A percentile compares a stretch with the other conserved stretches of the same genome.
Evolutionary conservation across 2,797 vertebrate genomes (phyloP).

Genomic region (Allobates femoralis): DNA sequence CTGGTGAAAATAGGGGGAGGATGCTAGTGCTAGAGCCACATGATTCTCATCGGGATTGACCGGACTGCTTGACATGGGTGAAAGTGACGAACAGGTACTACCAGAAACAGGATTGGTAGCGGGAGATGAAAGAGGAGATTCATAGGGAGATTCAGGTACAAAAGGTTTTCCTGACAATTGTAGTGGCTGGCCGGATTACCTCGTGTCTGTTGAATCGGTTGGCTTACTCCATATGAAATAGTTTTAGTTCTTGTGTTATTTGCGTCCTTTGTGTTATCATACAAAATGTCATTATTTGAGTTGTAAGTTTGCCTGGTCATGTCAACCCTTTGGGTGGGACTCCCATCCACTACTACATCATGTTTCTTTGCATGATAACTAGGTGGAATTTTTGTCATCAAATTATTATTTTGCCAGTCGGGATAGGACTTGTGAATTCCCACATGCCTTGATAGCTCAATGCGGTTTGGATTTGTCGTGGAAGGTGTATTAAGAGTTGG

Average conservation of each 20-base stretch:
- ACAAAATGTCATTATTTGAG: slow-evolving; percentile 74
- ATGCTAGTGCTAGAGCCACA: slow-evolving; percentile 75
- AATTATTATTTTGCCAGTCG: slow-evolving; percentile 85
- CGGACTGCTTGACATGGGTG: slow-evolving; percentile 89
- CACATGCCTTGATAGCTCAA: slow-evolving; percentile 83
- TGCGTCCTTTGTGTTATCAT: slow-evolving; percentile 77
- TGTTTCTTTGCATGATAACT: slow-evolving; percentile 76
- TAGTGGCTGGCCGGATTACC: slow-evolving; percentile 77
- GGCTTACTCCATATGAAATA: slow-evolving; percentile 83
- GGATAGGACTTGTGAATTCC: slow-evolving; percentile 84
- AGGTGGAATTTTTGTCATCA: slow-evolving; percentile 77
- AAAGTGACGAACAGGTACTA: slow-evolving; percentile 91
- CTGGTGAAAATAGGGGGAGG: slow-evolving; percentile 85
- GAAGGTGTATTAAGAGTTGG: slow-evolving; percentile 79
- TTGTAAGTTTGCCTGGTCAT: slow-evolving; percentile 73
- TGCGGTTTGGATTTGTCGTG: slow-evolving; percentile 77
- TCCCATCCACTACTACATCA: slow-evolving; percentile 71
- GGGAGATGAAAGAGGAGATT: slow-evolving; percentile 91
- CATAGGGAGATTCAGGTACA: slow-evolving; percentile 87
- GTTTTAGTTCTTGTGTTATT: slow-evolving; percentile 83
- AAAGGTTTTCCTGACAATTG: slow-evolving; percentile 81
- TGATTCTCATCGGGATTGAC: slow-evolving; percentile 89
- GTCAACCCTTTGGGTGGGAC: slow-evolving; percentile 79
- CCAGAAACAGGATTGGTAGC: slow-evolving; percentile 83
- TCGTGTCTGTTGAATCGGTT: slow-evolving; percentile 77